Percentiles rank a stretch among this genome's conserved stretches.
These are phyloP conservation scores for Onchidella celtica DNA, from an alignment of 2,888 invertebrate genomes.

Conservation along the genomic window DNA sequence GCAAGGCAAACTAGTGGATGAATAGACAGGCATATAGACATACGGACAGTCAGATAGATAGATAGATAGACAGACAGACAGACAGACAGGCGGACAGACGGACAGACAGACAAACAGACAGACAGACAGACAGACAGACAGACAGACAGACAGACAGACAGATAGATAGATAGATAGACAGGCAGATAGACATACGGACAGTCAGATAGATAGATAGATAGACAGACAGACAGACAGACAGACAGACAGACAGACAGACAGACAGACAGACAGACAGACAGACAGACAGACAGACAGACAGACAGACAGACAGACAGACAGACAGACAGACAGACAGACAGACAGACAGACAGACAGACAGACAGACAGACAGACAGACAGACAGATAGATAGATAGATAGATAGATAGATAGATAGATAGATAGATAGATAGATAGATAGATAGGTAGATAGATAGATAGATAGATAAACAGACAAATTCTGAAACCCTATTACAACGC, in stretches of 20 bases:
- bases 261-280: background rate
- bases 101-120: no score
- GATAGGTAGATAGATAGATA: no score
- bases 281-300: background rate
- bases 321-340: background rate
- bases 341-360: background rate
- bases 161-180: no score
- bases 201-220: no score
- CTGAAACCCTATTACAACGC: no score
- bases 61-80: no score
- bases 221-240: background rate
- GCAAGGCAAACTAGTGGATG: background rate
- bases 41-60: no score
- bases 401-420: background rate
- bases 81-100: no score
- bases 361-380: conserved; percentile 7
- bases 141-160: background rate
- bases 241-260: conserved; percentile 25
- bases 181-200: no score
- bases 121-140: background rate
- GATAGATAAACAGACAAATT: no score
- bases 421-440: no score
- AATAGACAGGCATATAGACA: conserved; percentile 18
- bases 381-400: no score
- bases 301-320: background rate